Base-by-base conservation (phyloP, 2,797 vertebrate genomes). In the Buphagus erythrorhynchus region DNA sequence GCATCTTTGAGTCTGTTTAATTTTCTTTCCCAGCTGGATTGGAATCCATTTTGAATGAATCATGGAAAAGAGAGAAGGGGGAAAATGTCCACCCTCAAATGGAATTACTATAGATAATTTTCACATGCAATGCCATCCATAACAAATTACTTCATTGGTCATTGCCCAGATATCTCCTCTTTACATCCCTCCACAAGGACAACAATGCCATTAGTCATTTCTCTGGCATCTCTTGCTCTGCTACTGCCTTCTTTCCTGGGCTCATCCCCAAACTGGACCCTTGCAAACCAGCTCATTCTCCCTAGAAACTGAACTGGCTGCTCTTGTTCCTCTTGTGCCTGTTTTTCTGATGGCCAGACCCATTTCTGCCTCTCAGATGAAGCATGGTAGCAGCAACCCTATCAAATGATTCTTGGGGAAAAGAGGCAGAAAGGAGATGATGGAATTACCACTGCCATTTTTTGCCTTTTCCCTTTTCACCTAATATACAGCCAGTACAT, bases 101-200 rank as follows among this genome's bases (percentile, higher is more conserved):
- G 45, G 57, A 90, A 74, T 90, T 80, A 45, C 75, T 90, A 67
- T 40, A 96, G 95, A 91, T 91, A 95, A 93, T 86, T 90, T 94
- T 95, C 42, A 52, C 82, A 86, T 74, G 75, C 52, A 91, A 48
- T 88, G 90, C 96, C 95, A 94, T 95, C 55, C 86, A 76, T 88
- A 96, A 96, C 85, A 96, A 93, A 95, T 95, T 2, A 91, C 88
- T 86, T 95, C 90, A 94, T 35, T 96, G 86, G 75, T 77, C 75
- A 74, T 79, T 90, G 78, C 90, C 40, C 9, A 2, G 63, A 73
- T 94, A 85, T 87, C 75, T 94, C 59, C 52, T 74, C 76, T 86
- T 92, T 77, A 84, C 40, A 81, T 57, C 86, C 83, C 80, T 86
- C 66, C 61, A 57, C 40, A 48, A 88, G n/a, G 83, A 63, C 73